Evolutionary conservation across 2,888 invertebrate species (phyloP).

Genomic region (Diachrysia chrysitis): DNA sequence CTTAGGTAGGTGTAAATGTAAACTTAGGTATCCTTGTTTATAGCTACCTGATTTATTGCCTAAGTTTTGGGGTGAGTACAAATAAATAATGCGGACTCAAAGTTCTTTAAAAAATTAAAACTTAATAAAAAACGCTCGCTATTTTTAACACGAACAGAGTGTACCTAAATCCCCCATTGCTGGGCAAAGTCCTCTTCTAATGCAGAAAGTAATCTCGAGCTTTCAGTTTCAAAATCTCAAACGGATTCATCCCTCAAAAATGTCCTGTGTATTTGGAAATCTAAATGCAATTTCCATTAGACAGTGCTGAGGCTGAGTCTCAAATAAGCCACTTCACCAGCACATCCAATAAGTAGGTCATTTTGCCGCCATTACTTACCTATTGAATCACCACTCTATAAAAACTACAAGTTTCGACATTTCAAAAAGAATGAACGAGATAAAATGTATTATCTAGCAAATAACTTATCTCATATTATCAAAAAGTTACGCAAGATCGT

Average conservation of each 20-base stretch:
- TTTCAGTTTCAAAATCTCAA: too few relatives aligned
- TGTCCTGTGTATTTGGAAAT: not conserved
- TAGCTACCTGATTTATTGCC: not conserved
- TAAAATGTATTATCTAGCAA: conserved; percentile 72
- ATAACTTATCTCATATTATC: conserved; percentile 68
- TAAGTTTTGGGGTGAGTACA: not conserved
- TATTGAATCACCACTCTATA: conserved; percentile 59
- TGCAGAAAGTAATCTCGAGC: too few relatives aligned
- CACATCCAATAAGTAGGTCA: conserved; percentile 49
- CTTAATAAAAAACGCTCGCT: too few relatives aligned
- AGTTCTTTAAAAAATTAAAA: too few relatives aligned
- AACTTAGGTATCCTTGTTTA: too few relatives aligned
- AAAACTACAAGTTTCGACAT: conserved; percentile 73
- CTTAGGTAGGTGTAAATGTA: too few relatives aligned
- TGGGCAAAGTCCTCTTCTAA: too few relatives aligned
- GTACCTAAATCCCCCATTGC: too few relatives aligned
- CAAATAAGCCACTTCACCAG: conserved; percentile 10
- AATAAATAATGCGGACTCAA: too few relatives aligned
- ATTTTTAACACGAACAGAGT: too few relatives aligned
- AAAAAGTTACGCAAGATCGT: conserved; percentile 79
- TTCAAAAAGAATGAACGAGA: conserved; percentile 64
- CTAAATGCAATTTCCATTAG: not conserved
- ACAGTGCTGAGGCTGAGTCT: not conserved
- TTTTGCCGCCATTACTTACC: conserved; percentile 19
- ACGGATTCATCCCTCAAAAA: not conserved